Evolutionary conservation across 2,888 invertebrate genomes (phyloP).

Genomic region (Branchipolynoe longqiensis): DNA sequence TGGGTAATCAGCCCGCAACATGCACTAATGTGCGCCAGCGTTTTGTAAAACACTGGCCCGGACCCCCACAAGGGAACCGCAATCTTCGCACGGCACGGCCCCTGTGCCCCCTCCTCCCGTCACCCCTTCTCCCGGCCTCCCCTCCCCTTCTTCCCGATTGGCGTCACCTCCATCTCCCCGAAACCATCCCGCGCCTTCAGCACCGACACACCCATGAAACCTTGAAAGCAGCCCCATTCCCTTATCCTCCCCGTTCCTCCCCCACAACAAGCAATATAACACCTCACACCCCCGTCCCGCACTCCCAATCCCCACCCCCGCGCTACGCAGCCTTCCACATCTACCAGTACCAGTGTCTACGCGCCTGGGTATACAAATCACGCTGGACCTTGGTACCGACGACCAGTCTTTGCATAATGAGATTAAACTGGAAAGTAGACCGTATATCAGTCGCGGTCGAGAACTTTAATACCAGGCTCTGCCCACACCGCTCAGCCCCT

Average conservation of each 20-base stretch:
- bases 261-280: neutral
- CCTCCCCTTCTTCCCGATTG: neutral
- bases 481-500: neutral
- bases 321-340: neutral
- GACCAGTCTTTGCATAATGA: neutral
- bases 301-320: neutral
- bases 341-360: neutral
- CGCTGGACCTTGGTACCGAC: neutral
- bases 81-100: constrained; percentile 1
- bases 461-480: neutral
- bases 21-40: constrained; percentile 19
- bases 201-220: no score
- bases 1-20: constrained; percentile 37
- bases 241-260: neutral
- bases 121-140: neutral
- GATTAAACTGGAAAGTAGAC: constrained; percentile 6
- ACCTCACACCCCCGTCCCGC: neutral
- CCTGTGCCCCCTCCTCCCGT: neutral
- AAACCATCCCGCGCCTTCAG: no score
- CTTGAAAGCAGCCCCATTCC: no score
- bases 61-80: neutral
- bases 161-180: no score
- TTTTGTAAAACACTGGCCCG: constrained; percentile 33
- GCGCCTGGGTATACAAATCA: neutral
- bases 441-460: neutral